Conservation (phyloP, 2,888 invertebrate genomes). For the Leucania comma region DNA sequence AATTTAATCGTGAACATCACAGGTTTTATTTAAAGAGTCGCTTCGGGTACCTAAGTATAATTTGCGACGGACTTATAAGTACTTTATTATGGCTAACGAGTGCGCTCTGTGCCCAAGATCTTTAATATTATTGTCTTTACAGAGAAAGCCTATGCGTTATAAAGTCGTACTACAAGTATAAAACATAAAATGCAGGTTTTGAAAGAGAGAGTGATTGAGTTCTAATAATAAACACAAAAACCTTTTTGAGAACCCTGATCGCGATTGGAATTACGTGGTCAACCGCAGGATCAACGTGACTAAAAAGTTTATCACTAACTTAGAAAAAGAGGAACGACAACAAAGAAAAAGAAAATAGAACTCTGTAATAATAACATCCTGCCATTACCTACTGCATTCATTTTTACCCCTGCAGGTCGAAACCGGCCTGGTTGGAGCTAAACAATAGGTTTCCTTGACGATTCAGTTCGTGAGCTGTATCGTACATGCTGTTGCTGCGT, state of each 20-base stretch:
- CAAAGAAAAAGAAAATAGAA: background rate
- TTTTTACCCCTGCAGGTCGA: background rate
- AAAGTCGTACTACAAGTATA: background rate
- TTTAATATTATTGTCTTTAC: background rate
- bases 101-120: background rate
- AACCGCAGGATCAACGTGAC: background rate
- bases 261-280: background rate
- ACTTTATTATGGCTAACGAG: background rate
- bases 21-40: background rate
- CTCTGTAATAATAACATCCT: background rate
- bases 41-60: background rate
- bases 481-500: background rate
- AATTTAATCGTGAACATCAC: slow-evolving; percentile 9
- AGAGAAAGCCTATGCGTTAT: background rate
- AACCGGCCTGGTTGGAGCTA: background rate
- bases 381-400: background rate
- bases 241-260: background rate
- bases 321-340: background rate
- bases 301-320: background rate
- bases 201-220: background rate
- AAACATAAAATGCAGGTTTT: background rate
- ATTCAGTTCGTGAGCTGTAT: slow-evolving; percentile 26
- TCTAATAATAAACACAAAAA: too few relatives aligned
- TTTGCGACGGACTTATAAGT: background rate
- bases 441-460: slow-evolving; percentile 8